Base-by-base conservation (phyloP, 2,113 vertebrate genomes). In the Junco hyemalis region DNA sequence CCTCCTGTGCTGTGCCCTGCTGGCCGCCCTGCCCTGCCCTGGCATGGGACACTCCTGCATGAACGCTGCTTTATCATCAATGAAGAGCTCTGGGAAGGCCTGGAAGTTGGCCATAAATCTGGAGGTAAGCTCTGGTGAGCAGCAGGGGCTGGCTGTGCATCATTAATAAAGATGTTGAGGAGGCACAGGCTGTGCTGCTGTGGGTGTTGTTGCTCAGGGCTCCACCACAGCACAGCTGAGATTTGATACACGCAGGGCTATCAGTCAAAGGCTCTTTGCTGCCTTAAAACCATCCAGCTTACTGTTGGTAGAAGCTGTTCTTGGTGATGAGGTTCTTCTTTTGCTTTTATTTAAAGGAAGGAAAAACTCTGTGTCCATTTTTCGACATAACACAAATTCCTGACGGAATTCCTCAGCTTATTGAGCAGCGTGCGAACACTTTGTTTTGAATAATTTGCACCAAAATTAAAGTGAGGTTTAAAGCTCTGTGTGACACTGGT, bases 101-200 rank as follows among this genome's bases (percentile, higher is more conserved):
- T 92, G 95, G 91, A 89, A 91, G 29, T 48, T 51, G 65, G 76
- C 92, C 86, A 79, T 94, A 95, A 95, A 96, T 91, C 88, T 53
- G 72, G 53, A 23, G 77, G 59, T 56, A n/a, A 93, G 68, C 2
- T 0, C 53, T 42, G 15, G 70, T 1, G 5, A 96, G 94, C 92
- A 68, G 94, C 91, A 74, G 83, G 92, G 86, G 80, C 83, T 84
- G 2, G 77, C 83, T 71, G 88, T 68, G 17, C 44, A 17, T 74
- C 88, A 54, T 95, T 95, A 93, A 91, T 96, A 93, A 96, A 93
- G 94, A 87, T 42, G 92, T 64, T 74, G 83, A 51, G 6, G 79
- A 92, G 88, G 77, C 31, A 63, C 66, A 33, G 89, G 94, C 92
- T 9, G 1, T 4, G 38, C 25, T 89, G 83, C 91, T 64, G 76